Conservation (phyloP, 1,140 invertebrate species). For the Adoxophyes honmai region DNA sequence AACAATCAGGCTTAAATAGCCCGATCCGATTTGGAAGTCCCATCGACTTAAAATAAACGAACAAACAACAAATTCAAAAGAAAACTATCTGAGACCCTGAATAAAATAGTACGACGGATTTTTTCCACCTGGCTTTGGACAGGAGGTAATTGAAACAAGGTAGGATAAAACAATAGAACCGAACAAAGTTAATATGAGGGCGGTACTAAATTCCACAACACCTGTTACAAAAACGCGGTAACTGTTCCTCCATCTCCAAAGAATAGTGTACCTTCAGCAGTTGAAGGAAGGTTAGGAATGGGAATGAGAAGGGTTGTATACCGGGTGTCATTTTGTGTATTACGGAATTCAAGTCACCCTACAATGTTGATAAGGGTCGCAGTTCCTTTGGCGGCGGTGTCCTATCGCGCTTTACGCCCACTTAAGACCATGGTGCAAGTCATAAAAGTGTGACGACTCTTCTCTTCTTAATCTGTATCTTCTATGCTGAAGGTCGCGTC, state of each 20-base stretch:
- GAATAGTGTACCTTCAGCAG: constrained; percentile 12
- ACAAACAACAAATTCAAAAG: not conserved
- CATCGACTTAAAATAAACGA: not conserved
- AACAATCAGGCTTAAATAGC: too few relatives aligned
- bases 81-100: not conserved
- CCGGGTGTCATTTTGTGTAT: constrained; percentile 49
- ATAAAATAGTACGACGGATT: constrained; percentile 16
- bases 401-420: constrained; percentile 37
- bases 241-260: not conserved
- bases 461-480: too few relatives aligned
- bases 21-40: too few relatives aligned
- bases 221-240: constrained; percentile 18
- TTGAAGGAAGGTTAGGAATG: constrained; percentile 21
- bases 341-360: constrained; percentile 45
- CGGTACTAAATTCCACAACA: constrained; percentile 47
- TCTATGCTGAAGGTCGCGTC: too few relatives aligned
- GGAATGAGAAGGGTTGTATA: not conserved
- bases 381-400: constrained; percentile 48
- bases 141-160: constrained; percentile 48
- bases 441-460: constrained; percentile 15
- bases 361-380: constrained; percentile 66
- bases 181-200: constrained; percentile 50
- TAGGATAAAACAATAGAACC: constrained; percentile 52
- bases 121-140: not conserved
- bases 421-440: constrained; percentile 23